Evolutionary conservation across 2,113 vertebrate species (phyloP).

Genomic region (Rhabdornis inornatus): DNA sequence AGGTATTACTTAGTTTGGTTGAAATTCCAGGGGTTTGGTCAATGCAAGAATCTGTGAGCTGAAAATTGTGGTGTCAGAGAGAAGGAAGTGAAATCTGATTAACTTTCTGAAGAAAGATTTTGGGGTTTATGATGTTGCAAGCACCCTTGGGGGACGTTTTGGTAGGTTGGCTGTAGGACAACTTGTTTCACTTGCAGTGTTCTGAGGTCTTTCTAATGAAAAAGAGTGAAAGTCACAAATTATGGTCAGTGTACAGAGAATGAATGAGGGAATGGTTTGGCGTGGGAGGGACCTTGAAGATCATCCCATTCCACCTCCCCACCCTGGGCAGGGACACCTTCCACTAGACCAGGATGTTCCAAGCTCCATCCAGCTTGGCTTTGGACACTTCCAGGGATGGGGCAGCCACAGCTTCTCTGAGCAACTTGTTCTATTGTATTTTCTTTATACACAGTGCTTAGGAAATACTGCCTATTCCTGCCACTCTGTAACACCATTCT

Average conservation of each 20-base stretch:
- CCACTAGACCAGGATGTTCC: accelerated
- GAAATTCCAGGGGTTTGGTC: background rate
- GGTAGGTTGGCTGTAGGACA: background rate
- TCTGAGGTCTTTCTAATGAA: background rate
- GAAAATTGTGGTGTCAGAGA: background rate
- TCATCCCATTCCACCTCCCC: background rate
- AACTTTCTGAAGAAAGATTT: background rate
- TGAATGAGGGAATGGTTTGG: background rate
- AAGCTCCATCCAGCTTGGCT: background rate
- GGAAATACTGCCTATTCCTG: background rate
- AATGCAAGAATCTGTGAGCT: background rate
- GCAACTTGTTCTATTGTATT: background rate
- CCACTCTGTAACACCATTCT: accelerated
- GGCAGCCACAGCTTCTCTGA: background rate
- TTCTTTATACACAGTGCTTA: background rate
- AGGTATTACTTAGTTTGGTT: background rate
- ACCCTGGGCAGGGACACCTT: background rate
- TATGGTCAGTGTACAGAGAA: background rate
- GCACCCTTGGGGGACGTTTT: background rate
- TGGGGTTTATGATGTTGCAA: background rate
- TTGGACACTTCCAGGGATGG: background rate
- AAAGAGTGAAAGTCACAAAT: background rate
- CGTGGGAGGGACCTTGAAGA: background rate
- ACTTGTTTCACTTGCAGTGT: background rate
- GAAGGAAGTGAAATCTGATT: background rate